A percentile compares a stretch with the other conserved stretches of the same genome.
Conservation (phyloP, 2,113 vertebrate genomes). For the Hippocampus mohnikei region DNA sequence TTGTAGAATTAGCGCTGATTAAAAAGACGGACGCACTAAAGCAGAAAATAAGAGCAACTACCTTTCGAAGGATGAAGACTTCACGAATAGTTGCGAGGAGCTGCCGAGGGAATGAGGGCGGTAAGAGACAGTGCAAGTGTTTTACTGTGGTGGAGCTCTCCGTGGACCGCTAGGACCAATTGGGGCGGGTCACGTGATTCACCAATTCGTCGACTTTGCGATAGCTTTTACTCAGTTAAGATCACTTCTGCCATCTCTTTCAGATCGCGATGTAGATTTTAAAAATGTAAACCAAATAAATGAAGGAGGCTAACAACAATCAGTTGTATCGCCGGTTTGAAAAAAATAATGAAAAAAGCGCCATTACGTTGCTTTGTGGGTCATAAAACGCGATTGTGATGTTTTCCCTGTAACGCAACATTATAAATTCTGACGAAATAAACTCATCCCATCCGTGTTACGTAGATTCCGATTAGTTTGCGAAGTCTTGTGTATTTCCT, state of each 20-base stretch:
- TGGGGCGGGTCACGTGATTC: background rate
- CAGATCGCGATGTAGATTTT: background rate
- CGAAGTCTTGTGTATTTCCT: too few relatives aligned
- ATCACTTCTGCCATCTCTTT: background rate
- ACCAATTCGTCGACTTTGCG: background rate
- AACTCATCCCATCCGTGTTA: too few relatives aligned
- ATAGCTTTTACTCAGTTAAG: background rate
- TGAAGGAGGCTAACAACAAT: too few relatives aligned
- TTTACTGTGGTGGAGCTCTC: background rate
- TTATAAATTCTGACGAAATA: too few relatives aligned
- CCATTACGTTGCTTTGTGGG: too few relatives aligned
- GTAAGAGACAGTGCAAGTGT: background rate
- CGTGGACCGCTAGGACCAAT: background rate
- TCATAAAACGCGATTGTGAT: too few relatives aligned
- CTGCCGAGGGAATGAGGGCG: constrained; percentile 25
- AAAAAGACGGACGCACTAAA: too few relatives aligned
- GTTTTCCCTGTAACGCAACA: too few relatives aligned
- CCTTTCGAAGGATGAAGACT: background rate
- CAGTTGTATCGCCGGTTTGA: too few relatives aligned
- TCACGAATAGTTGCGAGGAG: fast-evolving
- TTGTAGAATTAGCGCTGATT: background rate
- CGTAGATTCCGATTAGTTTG: too few relatives aligned
- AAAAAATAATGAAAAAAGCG: too few relatives aligned
- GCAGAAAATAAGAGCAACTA: background rate
- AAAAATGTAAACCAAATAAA: background rate